Evolutionary conservation across 2,797 vertebrate species (phyloP).

Genomic region (Coranthus polyacanthus): DNA sequence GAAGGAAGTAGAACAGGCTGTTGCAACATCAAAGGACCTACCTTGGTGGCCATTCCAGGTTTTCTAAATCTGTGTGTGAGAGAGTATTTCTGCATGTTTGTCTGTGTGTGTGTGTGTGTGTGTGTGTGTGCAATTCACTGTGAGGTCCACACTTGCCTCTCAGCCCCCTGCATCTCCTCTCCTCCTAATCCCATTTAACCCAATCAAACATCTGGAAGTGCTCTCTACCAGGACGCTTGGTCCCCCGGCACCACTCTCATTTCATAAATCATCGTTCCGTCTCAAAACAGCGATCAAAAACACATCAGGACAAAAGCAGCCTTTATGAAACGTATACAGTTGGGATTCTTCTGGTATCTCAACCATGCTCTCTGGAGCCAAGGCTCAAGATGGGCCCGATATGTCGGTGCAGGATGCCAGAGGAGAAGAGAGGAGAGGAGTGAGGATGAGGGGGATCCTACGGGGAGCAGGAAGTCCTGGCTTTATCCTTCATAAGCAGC

Average conservation of each 20-base stretch:
- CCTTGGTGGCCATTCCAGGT: constrained; percentile 51
- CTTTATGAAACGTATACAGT: constrained; percentile 61
- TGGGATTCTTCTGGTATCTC: constrained; percentile 64
- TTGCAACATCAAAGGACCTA: constrained; percentile 58
- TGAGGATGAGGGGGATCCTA: constrained; percentile 49
- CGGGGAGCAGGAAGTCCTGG: constrained; percentile 74
- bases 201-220: constrained; percentile 82
- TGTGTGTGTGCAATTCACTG: constrained; percentile 50
- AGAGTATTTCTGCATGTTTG: constrained; percentile 20
- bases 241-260: constrained; percentile 64
- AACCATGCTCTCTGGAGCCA: constrained; percentile 46
- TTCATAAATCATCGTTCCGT: constrained; percentile 75
- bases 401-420: constrained; percentile 46
- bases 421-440: constrained; percentile 25
- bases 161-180: constrained; percentile 43
- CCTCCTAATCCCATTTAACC: constrained; percentile 68
- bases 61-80: constrained; percentile 45
- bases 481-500: constrained; percentile 76
- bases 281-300: constrained; percentile 74
- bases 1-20: constrained; percentile 27
- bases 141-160: constrained; percentile 58
- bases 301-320: constrained; percentile 64
- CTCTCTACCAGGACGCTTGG: constrained; percentile 48
- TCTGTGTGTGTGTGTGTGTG: constrained; percentile 33
- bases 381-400: constrained; percentile 52